Percentiles rank a stretch among this genome's conserved stretches.
Evolutionary conservation across 37 sponge, comb jelly and placozoan genomes (phyloP).

Genomic region (Geodia barretti): DNA sequence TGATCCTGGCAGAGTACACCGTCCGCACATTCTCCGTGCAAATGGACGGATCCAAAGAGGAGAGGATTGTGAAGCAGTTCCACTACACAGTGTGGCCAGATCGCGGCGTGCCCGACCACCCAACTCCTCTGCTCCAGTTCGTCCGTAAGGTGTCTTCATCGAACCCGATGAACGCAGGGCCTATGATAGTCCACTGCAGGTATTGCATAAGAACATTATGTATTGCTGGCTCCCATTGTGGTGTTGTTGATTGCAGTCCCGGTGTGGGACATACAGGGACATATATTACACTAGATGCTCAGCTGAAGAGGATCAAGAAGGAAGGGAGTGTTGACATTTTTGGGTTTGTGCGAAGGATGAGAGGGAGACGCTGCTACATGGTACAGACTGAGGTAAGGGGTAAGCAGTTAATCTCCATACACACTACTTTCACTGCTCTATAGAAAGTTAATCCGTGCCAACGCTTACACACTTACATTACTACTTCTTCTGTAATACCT

Average conservation of each 20-base stretch:
- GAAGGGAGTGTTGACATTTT: conserved; percentile 77
- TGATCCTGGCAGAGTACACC: conserved; percentile 75
- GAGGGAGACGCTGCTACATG: conserved; percentile 77
- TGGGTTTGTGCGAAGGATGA: conserved; percentile 65
- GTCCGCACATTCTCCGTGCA: conserved; percentile 83
- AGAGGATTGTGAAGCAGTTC: conserved; percentile 79
- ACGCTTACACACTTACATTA: too few relatives aligned
- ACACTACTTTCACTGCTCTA: too few relatives aligned
- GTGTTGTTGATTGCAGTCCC: conserved; percentile 51
- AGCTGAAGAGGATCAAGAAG: conserved; percentile 59
- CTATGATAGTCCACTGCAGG: conserved; percentile 85
- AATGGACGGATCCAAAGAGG: conserved; percentile 40
- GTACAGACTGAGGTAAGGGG: conserved; percentile 86
- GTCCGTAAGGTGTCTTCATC: conserved; percentile 58
- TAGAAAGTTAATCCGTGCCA: too few relatives aligned
- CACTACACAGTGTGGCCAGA: conserved; percentile 95
- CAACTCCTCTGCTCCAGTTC: conserved; percentile 81
- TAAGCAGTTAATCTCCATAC: too few relatives aligned
- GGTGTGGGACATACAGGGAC: conserved; percentile 93
- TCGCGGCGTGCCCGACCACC: conserved; percentile 92
- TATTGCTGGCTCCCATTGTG: neutral
- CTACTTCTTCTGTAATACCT: too few relatives aligned
- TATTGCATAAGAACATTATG: neutral
- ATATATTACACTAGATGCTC: conserved; percentile 66
- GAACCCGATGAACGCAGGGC: conserved; percentile 45